phyloP scores from a whole-genome alignment of 1,140 invertebrate species.

The Euura saliciscinereae region DNA sequence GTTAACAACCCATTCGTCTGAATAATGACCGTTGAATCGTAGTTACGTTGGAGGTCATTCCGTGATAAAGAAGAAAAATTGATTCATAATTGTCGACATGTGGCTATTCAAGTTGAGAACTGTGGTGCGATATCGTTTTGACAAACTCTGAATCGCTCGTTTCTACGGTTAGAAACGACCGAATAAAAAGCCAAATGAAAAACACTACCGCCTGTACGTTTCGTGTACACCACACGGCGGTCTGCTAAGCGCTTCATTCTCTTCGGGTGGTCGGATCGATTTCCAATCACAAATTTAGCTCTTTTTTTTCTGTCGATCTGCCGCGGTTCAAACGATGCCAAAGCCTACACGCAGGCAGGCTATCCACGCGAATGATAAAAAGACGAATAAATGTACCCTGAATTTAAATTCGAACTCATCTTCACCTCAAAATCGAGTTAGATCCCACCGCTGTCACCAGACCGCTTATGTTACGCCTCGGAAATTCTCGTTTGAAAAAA shows the following conservation, averaged over 20 bases:
- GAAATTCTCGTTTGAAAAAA: too few relatives aligned
- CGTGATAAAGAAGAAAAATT: too few relatives aligned
- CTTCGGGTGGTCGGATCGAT: background rate
- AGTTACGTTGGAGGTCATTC: too few relatives aligned
- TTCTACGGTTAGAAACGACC: constrained; percentile 1
- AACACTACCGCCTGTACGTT: background rate
- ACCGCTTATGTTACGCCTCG: too few relatives aligned
- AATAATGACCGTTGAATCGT: too few relatives aligned
- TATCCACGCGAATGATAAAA: background rate
- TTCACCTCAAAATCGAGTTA: too few relatives aligned
- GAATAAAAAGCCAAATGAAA: constrained; percentile 7
- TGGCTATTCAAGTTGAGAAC: background rate
- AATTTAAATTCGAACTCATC: too few relatives aligned
- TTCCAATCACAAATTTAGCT: background rate
- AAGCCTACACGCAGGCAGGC: background rate
- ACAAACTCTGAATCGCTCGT: background rate
- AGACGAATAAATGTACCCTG: too few relatives aligned
- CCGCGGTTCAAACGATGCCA: background rate
- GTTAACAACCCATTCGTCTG: too few relatives aligned
- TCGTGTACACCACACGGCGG: background rate
- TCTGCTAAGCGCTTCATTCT: background rate
- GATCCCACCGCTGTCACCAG: too few relatives aligned
- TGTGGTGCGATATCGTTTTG: background rate
- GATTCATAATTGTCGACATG: background rate
- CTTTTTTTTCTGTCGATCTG: background rate